Conservation (phyloP, 2,888 invertebrate species). For the Muscina levida region DNA sequence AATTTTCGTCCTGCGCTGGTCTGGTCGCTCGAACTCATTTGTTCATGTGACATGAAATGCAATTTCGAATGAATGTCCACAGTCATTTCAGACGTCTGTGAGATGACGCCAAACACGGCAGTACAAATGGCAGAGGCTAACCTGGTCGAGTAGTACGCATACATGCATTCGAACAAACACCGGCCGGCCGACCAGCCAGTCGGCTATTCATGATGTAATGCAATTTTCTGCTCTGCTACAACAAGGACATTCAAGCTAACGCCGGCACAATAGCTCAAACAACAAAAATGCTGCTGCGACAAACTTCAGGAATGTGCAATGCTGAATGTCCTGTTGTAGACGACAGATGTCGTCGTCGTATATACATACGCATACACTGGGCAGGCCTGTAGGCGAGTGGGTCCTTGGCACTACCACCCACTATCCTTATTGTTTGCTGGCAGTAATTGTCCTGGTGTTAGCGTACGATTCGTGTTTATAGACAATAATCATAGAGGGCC, state of each 20-base stretch:
- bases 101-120: background rate
- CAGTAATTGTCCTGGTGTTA: background rate
- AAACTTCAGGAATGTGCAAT: conserved; percentile 8
- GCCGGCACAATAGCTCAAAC: too few species aligned
- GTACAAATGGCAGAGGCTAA: background rate
- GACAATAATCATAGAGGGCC: background rate
- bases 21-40: background rate
- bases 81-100: conserved; percentile 13
- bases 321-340: background rate
- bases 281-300: too few species aligned
- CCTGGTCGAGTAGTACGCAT: too few species aligned
- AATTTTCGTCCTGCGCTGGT: background rate
- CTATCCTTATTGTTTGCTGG: background rate
- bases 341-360: background rate
- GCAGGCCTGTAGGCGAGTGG: too few species aligned
- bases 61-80: conserved; percentile 9
- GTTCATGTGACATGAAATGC: conserved; percentile 7
- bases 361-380: background rate
- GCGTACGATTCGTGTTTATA: background rate
- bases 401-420: too few species aligned
- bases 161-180: background rate
- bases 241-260: background rate
- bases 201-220: conserved; percentile 4
- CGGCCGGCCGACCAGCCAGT: background rate
- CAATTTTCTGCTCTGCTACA: conserved; percentile 20